Conservation (phyloP, 2,797 vertebrate genomes). For the Acrocephalus scirpaceus region DNA sequence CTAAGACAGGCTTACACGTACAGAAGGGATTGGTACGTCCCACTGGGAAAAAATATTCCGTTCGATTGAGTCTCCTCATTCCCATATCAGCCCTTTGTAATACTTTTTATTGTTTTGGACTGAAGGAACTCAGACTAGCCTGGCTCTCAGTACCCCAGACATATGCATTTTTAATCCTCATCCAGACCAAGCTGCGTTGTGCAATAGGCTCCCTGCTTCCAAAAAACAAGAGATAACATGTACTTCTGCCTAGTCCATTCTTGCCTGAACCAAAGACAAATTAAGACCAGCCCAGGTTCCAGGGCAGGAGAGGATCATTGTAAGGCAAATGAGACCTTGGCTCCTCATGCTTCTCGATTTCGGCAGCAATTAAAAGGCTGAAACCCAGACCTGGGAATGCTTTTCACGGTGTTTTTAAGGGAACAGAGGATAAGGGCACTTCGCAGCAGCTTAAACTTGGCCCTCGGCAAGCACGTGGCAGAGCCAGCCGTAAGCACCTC, state of each 20-base stretch:
- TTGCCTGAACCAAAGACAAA: slow-evolving; percentile 73
- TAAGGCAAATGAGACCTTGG: slow-evolving; percentile 59
- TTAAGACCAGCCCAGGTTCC: slow-evolving; percentile 73
- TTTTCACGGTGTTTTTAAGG: not conserved
- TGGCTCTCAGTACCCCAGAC: slow-evolving; percentile 49
- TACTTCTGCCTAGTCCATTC: slow-evolving; percentile 64
- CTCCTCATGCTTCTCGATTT: slow-evolving; percentile 26
- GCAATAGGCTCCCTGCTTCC: slow-evolving; percentile 64
- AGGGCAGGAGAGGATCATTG: slow-evolving; percentile 71
- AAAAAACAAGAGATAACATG: slow-evolving; percentile 76
- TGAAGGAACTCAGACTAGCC: slow-evolving; percentile 10
- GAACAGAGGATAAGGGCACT: not conserved
- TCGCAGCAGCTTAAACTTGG: not conserved
- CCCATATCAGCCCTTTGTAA: not conserved
- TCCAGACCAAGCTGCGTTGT: slow-evolving; percentile 57
- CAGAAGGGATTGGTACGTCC: not conserved
- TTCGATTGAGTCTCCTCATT: not conserved
- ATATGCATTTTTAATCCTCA: slow-evolving; percentile 47
- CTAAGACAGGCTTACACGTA: not conserved
- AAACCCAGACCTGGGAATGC: slow-evolving; percentile 31
- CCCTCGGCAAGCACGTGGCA: not conserved
- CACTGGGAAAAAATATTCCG: not conserved
- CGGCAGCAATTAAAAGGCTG: slow-evolving; percentile 23
- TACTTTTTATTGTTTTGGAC: not conserved
- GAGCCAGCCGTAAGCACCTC: not conserved